A percentile compares a stretch with the other conserved stretches of the same genome.
Conservation (phyloP, 2,113 vertebrate species). For the Fregetta grallaria region DNA sequence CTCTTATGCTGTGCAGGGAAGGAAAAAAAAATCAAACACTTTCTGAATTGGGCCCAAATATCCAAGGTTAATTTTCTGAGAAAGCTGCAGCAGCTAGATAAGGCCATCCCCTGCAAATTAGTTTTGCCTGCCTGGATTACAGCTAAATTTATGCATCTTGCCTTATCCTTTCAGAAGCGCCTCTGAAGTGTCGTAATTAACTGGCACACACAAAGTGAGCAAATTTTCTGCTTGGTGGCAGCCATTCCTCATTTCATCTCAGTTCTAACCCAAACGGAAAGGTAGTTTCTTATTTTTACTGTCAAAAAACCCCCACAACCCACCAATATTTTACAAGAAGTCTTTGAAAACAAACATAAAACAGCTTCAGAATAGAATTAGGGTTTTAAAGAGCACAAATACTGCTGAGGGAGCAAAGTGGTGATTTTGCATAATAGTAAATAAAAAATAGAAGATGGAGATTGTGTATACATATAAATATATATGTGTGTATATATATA, state of each 20-base stretch:
- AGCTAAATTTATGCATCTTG: conserved; percentile 99
- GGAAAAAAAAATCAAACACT: conserved; percentile 90
- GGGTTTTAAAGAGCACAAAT: conserved; percentile 65
- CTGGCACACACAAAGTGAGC: conserved; percentile 99
- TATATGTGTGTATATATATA: background rate
- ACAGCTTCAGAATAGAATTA: conserved; percentile 64
- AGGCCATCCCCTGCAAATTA: conserved; percentile 99
- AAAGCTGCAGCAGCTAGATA: conserved; percentile 99
- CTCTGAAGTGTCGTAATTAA: conserved; percentile 99
- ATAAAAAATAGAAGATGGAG: background rate
- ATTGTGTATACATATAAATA: background rate
- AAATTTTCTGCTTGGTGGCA: conserved; percentile 98
- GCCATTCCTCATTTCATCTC: conserved; percentile 94
- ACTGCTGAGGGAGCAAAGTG: conserved; percentile 65
- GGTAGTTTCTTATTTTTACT: conserved; percentile 84
- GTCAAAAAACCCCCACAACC: conserved; percentile 49
- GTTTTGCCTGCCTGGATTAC: conserved; percentile 99
- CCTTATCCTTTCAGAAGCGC: conserved; percentile 99
- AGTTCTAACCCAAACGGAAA: conserved; percentile 87
- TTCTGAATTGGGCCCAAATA: conserved; percentile 99
- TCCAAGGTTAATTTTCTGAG: conserved; percentile 99
- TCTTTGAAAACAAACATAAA: conserved; percentile 78
- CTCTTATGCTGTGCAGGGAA: conserved; percentile 80
- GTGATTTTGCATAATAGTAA: conserved; percentile 43
- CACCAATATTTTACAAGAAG: conserved; percentile 63